Conservation (phyloP, 23 tunicate genomes). For the Ascidia mentula region DNA sequence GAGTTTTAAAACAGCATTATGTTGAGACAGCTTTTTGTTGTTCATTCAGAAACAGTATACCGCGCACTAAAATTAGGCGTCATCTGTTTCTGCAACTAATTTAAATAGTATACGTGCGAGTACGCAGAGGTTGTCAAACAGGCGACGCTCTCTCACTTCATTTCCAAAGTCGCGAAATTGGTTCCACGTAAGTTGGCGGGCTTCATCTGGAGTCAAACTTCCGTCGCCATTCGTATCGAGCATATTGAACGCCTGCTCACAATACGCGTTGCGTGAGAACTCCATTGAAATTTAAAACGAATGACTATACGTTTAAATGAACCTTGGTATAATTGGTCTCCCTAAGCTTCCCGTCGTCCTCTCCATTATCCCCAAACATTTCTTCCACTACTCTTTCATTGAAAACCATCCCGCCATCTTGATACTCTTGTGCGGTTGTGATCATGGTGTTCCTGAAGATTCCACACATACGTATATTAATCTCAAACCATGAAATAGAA, state of each 20-base stretch:
- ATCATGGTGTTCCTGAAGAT: background rate
- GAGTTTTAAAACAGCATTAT: too few relatives aligned
- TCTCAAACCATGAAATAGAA: too few relatives aligned
- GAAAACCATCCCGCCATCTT: background rate
- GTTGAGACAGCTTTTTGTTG: too few relatives aligned
- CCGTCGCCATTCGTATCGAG: constrained; percentile 36
- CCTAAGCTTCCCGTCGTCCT: constrained; percentile 26
- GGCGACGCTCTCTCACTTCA: constrained; percentile 2
- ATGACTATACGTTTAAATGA: too few relatives aligned
- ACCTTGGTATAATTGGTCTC: constrained; percentile 23
- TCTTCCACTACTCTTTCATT: background rate
- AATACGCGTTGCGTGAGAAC: background rate
- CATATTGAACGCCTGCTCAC: background rate
- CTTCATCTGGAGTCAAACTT: constrained; percentile 14
- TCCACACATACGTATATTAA: too few relatives aligned
- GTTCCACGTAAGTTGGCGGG: background rate
- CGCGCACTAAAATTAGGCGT: too few relatives aligned
- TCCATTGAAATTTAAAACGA: too few relatives aligned
- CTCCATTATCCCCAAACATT: constrained; percentile 20
- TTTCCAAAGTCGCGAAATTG: constrained; percentile 17
- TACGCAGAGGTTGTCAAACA: too few relatives aligned
- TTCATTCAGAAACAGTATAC: too few relatives aligned
- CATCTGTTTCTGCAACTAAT: too few relatives aligned
- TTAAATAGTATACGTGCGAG: too few relatives aligned
- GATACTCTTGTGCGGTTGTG: background rate